Evolutionary conservation across 2,113 vertebrate genomes (phyloP).

Genomic region (Heterocephalus glaber): DNA sequence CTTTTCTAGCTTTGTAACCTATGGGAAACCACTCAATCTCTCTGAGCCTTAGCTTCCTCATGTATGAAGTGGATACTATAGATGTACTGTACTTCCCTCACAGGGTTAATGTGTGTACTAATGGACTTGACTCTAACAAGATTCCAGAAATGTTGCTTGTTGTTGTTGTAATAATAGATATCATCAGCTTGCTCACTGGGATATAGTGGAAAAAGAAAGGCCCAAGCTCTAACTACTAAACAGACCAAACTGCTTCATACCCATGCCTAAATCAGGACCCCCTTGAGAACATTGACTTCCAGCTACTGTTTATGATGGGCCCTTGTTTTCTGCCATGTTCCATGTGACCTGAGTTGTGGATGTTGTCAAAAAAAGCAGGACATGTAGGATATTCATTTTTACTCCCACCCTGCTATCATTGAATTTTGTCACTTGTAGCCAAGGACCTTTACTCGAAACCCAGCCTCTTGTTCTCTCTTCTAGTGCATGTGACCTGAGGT

Average conservation of each 20-base stretch:
- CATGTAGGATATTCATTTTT: neutral
- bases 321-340: conserved; percentile 9
- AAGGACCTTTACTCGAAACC: neutral
- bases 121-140: neutral
- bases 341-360: neutral
- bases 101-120: neutral
- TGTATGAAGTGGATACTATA: neutral
- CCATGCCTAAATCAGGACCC: neutral
- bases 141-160: neutral
- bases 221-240: neutral
- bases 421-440: conserved; percentile 20
- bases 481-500: neutral
- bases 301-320: neutral
- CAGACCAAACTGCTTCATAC: neutral
- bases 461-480: neutral
- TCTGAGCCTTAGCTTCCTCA: neutral
- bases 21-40: neutral
- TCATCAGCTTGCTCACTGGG: neutral
- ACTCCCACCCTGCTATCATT: neutral
- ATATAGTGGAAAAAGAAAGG: neutral
- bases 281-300: conserved; percentile 35
- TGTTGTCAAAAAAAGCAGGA: neutral
- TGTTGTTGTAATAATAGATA: conserved; percentile 19
- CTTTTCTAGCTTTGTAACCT: neutral
- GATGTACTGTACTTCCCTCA: neutral